Evolutionary conservation across 2,888 invertebrate species (phyloP).

Genomic region (Spatulosminthurus flaviceps): DNA sequence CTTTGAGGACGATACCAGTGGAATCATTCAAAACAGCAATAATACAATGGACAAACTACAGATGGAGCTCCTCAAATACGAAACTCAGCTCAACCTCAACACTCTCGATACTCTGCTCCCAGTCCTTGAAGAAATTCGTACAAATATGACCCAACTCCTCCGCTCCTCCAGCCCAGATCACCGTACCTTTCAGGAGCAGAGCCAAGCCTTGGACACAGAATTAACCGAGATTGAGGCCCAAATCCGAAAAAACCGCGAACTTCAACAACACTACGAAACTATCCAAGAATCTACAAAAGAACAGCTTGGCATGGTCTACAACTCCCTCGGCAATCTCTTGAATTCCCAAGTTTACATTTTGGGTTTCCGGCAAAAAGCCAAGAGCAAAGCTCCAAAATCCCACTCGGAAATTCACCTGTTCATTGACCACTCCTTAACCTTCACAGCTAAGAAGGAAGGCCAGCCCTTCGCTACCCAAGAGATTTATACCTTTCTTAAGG

Average conservation of each 20-base stretch:
- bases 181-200: background rate
- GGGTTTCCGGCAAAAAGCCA: background rate
- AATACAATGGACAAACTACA: background rate
- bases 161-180: background rate
- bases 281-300: background rate
- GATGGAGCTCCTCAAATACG: background rate
- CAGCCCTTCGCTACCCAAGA: background rate
- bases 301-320: background rate
- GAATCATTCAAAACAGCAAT: background rate
- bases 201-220: background rate
- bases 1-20: background rate
- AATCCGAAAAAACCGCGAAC: background rate
- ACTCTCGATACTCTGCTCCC: background rate
- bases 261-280: background rate
- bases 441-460: background rate
- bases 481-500: too few species aligned
- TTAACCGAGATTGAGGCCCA: background rate
- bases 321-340: background rate
- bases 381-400: background rate
- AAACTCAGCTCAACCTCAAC: background rate
- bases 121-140: background rate
- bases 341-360: slow-evolving; percentile 10
- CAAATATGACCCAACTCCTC: background rate
- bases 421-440: background rate
- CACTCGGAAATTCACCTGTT: background rate